Conservation (phyloP, 1,140 invertebrate species). For the Drosophila hydei region DNA sequence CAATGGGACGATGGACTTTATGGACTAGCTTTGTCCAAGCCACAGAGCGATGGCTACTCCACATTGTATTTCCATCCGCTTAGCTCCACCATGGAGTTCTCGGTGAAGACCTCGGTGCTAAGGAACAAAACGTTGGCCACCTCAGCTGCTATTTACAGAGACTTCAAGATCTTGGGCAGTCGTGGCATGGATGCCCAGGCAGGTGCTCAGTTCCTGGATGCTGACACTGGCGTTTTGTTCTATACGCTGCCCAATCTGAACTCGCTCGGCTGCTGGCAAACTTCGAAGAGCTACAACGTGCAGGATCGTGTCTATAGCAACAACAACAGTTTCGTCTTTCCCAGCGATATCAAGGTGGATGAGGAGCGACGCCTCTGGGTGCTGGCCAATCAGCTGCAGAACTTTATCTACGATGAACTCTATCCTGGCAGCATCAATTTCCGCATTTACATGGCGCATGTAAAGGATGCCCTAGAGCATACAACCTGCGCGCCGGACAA, state of each 20-base stretch:
- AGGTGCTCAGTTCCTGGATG: slow-evolving; percentile 89
- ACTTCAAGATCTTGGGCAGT: slow-evolving; percentile 88
- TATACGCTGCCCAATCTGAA: slow-evolving; percentile 91
- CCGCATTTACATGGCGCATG: slow-evolving; percentile 88
- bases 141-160: slow-evolving; percentile 85
- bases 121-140: slow-evolving; percentile 86
- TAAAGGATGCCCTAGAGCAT: slow-evolving; percentile 88
- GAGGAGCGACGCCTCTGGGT: slow-evolving; percentile 89
- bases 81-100: slow-evolving; percentile 89
- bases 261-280: slow-evolving; percentile 91
- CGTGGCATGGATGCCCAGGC: slow-evolving; percentile 90
- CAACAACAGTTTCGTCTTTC: slow-evolving; percentile 89
- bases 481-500: slow-evolving; percentile 87
- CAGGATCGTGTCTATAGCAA: slow-evolving; percentile 89
- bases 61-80: slow-evolving; percentile 91
- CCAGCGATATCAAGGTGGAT: slow-evolving; percentile 91
- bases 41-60: slow-evolving; percentile 87
- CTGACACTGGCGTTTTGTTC: slow-evolving; percentile 89
- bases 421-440: slow-evolving; percentile 89
- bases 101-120: slow-evolving; percentile 88
- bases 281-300: slow-evolving; percentile 87
- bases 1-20: slow-evolving; percentile 91
- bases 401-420: slow-evolving; percentile 88
- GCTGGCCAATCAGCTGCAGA: slow-evolving; percentile 88
- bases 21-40: slow-evolving; percentile 87